These are phyloP conservation scores for Chrysolina americana DNA, from an alignment of 2,888 invertebrate genomes.

Conservation along the genomic window DNA sequence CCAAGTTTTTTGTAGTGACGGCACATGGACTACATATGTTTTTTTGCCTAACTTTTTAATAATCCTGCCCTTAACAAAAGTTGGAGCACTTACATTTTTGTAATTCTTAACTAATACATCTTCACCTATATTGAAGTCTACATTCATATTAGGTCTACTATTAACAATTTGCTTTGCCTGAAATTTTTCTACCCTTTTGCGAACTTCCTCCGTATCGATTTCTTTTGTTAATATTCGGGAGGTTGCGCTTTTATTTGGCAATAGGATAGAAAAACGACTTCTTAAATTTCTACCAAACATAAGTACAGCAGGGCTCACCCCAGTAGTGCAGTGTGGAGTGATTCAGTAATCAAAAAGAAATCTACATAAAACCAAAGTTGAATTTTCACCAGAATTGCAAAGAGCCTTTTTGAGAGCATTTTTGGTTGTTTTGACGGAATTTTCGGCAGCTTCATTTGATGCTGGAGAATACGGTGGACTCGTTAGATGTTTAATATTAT, in stretches of 20 bases:
- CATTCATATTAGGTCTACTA: constrained; percentile 2
- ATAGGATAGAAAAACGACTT: not conserved
- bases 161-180: not conserved
- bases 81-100: not conserved
- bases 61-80: not conserved
- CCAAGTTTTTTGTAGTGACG: not conserved
- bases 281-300: not conserved
- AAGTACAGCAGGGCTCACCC: not conserved
- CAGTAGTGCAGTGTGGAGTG: not conserved
- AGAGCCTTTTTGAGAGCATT: not conserved
- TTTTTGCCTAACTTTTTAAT: not conserved
- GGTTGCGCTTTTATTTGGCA: not conserved
- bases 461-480: not conserved
- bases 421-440: not conserved
- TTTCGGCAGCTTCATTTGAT: not conserved
- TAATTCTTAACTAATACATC: not conserved
- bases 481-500: not conserved
- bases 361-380: not conserved
- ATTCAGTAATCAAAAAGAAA: not conserved
- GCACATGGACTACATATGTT: not conserved
- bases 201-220: not conserved
- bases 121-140: not conserved
- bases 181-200: not conserved
- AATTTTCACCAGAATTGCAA: not conserved
- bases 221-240: not conserved